Evolutionary conservation across 2,888 invertebrate genomes (phyloP).

Genomic region (Pseudococcus jackbeardsleyi): DNA sequence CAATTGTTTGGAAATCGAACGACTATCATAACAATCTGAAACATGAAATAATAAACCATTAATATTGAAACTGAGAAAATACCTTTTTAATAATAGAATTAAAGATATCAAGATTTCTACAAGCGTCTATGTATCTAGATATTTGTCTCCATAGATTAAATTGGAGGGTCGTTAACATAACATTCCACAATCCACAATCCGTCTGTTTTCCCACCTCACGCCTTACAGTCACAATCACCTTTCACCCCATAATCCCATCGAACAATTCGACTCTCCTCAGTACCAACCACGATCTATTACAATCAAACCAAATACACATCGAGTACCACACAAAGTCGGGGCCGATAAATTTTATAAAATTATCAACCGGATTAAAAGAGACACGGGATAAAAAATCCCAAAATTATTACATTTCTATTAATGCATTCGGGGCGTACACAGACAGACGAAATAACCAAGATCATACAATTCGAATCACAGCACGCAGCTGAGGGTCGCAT

Average conservation of each 20-base stretch:
- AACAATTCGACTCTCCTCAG: not conserved
- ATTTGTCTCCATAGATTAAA: not conserved
- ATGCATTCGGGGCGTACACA: not conserved
- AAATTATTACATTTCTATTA: conserved; percentile 1
- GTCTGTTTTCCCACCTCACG: not conserved
- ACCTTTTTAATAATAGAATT: no score
- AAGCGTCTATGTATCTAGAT: not conserved
- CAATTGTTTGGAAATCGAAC: no score
- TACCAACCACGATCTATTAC: conserved; percentile 10
- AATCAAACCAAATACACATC: not conserved
- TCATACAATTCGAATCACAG: not conserved
- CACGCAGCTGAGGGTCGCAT: conserved; percentile 44
- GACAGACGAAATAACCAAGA: not conserved
- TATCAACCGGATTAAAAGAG: not conserved
- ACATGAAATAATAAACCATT: no score
- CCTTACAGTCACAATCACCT: not conserved
- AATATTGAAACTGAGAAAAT: no score
- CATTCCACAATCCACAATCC: not conserved
- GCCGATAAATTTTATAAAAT: conserved; percentile 13
- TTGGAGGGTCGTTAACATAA: not conserved
- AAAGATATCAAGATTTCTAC: no score
- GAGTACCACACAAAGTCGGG: not conserved
- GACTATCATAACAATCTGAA: no score
- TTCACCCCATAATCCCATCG: not conserved
- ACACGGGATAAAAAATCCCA: not conserved